These are phyloP conservation scores for Crocallis elinguaria DNA, from an alignment of 2,888 invertebrate genomes.

Conservation along the genomic window DNA sequence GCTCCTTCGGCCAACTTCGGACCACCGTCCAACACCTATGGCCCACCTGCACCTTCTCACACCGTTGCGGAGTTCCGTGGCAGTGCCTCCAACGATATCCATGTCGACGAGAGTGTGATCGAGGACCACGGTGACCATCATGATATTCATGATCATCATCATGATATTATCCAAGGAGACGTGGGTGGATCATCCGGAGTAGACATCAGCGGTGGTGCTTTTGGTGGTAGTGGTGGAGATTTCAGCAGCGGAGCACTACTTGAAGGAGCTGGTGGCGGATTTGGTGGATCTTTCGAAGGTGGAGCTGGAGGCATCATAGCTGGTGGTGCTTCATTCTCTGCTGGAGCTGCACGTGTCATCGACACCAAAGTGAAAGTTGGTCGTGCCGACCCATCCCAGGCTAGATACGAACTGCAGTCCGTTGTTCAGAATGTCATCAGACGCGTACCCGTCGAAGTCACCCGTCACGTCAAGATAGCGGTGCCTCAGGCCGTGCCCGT, in stretches of 20 bases:
- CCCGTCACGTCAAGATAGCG: slow-evolving; percentile 67
- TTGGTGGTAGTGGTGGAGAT: slow-evolving; percentile 8
- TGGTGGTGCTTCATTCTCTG: slow-evolving; percentile 32
- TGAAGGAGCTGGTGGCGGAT: too few relatives aligned
- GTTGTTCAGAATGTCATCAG: slow-evolving; percentile 76
- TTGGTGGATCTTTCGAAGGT: too few relatives aligned
- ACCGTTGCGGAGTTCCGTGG: slow-evolving; percentile 29
- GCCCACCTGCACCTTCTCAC: slow-evolving; percentile 38
- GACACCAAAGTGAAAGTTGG: slow-evolving; percentile 65
- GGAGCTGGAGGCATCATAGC: slow-evolving; percentile 18
- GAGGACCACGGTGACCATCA: slow-evolving; percentile 39
- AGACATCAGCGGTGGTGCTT: slow-evolving; percentile 8
- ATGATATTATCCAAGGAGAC: slow-evolving; percentile 5
- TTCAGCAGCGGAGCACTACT: too few relatives aligned
- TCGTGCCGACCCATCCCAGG: slow-evolving; percentile 50
- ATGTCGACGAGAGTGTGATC: slow-evolving; percentile 40
- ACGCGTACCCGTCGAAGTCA: slow-evolving; percentile 76
- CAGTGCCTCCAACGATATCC: slow-evolving; percentile 15
- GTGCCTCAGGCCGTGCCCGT: slow-evolving; percentile 73
- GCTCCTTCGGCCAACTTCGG: slow-evolving; percentile 74
- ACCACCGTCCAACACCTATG: slow-evolving; percentile 65
- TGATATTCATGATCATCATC: neutral
- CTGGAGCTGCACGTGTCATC: slow-evolving; percentile 60
- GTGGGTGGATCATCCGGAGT: slow-evolving; percentile 11
- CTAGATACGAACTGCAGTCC: slow-evolving; percentile 74